phyloP scores from a whole-genome alignment of 53 echinoderm and acorn worm genomes.

The Paracentrotus lividus region DNA sequence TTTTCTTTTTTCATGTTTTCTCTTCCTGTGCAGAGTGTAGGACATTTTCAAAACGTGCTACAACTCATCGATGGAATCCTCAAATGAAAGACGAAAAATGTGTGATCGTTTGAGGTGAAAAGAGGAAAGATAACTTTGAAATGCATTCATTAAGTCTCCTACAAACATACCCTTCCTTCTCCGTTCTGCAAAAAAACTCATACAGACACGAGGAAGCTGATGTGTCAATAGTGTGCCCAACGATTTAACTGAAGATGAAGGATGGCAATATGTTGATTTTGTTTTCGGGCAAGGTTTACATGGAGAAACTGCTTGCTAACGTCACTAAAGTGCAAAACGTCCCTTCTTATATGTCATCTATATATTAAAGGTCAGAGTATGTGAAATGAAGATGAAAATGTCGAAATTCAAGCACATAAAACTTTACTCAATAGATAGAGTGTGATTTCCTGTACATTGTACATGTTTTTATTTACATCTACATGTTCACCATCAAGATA shows the following conservation, averaged over 20 bases:
- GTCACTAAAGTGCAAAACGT: not conserved
- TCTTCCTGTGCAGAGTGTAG: constrained; percentile 83
- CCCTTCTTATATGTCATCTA: not conserved
- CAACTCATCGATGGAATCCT: constrained; percentile 86
- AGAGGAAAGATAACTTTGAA: not conserved
- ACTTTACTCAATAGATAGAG: not conserved
- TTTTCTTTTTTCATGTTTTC: not conserved
- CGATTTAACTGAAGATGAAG: not conserved
- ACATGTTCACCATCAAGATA: not conserved
- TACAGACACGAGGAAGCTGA: not conserved
- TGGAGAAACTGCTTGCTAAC: not conserved
- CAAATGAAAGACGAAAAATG: constrained; percentile 89
- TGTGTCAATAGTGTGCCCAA: not conserved
- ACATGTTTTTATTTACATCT: not conserved
- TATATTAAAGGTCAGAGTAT: no score
- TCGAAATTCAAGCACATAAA: not conserved
- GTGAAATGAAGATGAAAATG: not conserved
- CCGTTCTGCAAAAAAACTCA: not conserved
- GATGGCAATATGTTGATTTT: not conserved
- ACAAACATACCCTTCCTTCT: not conserved
- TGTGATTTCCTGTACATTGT: not conserved
- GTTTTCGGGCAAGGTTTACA: not conserved
- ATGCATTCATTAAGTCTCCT: not conserved
- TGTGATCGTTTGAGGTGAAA: constrained; percentile 75
- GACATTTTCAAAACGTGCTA: constrained; percentile 94